These are phyloP conservation scores for Chlorodrepanis virens DNA, from an alignment of 2,113 vertebrate genomes.

Conservation along the genomic window DNA sequence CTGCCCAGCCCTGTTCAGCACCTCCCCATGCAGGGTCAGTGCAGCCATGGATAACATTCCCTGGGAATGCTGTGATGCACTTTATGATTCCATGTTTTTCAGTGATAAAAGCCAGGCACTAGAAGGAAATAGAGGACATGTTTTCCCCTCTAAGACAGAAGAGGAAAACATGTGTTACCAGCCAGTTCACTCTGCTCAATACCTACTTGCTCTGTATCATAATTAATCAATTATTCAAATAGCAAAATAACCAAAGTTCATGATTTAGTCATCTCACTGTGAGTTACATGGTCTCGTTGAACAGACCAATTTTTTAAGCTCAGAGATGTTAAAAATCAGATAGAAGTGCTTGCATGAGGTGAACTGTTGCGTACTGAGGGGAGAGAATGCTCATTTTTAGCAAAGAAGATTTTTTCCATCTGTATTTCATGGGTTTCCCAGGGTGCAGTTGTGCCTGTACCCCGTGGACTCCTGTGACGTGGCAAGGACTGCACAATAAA, in stretches of 20 bases:
- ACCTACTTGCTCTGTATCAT: not conserved
- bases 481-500: not conserved
- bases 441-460: accelerated
- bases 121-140: not conserved
- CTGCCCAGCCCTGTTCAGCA: not conserved
- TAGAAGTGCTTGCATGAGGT: not conserved
- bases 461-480: not conserved
- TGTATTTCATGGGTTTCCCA: not conserved
- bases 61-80: not conserved
- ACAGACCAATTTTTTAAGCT: not conserved
- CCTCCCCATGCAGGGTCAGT: not conserved
- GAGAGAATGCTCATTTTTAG: not conserved
- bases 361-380: not conserved
- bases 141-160: not conserved
- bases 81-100: not conserved
- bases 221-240: not conserved
- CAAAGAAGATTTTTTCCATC: not conserved
- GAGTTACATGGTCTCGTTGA: not conserved
- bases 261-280: not conserved
- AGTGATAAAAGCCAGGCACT: not conserved
- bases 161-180: not conserved
- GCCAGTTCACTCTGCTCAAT: not conserved
- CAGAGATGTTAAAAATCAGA: not conserved
- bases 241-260: not conserved
- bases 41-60: not conserved